Percentiles rank a stretch among this genome's conserved stretches.
Conservation (phyloP, 1,140 invertebrate genomes). For the Acromyrmex charruanus region DNA sequence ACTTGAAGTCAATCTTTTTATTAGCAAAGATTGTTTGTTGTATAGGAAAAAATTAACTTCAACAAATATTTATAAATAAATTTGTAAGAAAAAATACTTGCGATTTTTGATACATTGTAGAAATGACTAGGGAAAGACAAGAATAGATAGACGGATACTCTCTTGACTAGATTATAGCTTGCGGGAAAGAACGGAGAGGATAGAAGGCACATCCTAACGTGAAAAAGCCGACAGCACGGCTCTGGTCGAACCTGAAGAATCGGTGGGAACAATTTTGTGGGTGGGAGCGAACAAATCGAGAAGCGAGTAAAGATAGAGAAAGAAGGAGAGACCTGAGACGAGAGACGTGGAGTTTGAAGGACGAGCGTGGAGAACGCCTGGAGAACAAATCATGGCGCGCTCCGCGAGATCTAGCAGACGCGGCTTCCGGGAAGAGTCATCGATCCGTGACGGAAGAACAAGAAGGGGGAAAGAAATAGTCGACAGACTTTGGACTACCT, state of each 20-base stretch:
- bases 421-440: conserved; percentile 81
- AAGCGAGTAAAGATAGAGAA: conserved; percentile 31
- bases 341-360: conserved; percentile 69
- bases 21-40: not conserved
- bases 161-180: conserved; percentile 38
- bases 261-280: conserved; percentile 35
- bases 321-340: conserved; percentile 45
- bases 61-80: not conserved
- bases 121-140: not conserved
- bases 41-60: not conserved
- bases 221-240: conserved; percentile 36
- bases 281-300: conserved; percentile 48
- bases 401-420: conserved; percentile 65
- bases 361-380: conserved; percentile 69
- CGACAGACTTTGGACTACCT: conserved; percentile 59
- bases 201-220: conserved; percentile 5
- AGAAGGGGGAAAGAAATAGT: conserved; percentile 62
- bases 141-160: conserved; percentile 43
- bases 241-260: conserved; percentile 48
- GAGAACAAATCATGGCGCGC: conserved; percentile 73
- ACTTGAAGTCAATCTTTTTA: not conserved
- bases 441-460: conserved; percentile 78
- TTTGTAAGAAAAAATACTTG: not conserved
- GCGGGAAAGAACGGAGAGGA: conserved; percentile 27
- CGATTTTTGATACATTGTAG: conserved; percentile 19